Conservation (phyloP, 2,113 vertebrate species). For the Physeter macrocephalus region DNA sequence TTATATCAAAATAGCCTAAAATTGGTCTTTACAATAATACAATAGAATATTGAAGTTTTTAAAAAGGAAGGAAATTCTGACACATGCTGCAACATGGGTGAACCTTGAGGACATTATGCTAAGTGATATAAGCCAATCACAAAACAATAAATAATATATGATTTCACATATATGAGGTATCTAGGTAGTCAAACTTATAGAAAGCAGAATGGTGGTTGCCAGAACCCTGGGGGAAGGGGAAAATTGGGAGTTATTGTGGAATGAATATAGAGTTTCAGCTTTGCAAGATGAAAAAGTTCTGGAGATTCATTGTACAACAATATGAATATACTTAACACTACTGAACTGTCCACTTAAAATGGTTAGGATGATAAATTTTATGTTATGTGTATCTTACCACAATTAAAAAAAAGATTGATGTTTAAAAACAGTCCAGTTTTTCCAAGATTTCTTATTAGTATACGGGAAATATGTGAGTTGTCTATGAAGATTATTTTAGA, state of each 20-base stretch:
- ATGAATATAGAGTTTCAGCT: background rate
- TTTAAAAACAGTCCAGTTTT: background rate
- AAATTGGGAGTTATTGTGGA: background rate
- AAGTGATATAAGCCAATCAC: background rate
- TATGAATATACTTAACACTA: background rate
- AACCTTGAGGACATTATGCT: background rate
- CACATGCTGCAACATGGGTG: background rate
- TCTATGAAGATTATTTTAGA: conserved; percentile 12
- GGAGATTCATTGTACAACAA: background rate
- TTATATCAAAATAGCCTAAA: background rate
- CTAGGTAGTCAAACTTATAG: background rate
- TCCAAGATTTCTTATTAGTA: background rate
- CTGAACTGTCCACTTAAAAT: background rate
- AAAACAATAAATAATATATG: background rate
- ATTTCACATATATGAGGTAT: background rate
- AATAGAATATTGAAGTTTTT: background rate
- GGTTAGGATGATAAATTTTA: background rate
- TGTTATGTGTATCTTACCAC: background rate
- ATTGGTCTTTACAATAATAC: background rate
- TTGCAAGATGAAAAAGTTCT: background rate
- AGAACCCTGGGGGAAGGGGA: too few relatives aligned
- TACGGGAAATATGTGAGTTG: background rate
- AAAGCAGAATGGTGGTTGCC: background rate
- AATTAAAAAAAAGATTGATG: background rate
- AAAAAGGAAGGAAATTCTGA: background rate